Conservation (phyloP, 2,888 invertebrate species). For the Alloplasta piceator region DNA sequence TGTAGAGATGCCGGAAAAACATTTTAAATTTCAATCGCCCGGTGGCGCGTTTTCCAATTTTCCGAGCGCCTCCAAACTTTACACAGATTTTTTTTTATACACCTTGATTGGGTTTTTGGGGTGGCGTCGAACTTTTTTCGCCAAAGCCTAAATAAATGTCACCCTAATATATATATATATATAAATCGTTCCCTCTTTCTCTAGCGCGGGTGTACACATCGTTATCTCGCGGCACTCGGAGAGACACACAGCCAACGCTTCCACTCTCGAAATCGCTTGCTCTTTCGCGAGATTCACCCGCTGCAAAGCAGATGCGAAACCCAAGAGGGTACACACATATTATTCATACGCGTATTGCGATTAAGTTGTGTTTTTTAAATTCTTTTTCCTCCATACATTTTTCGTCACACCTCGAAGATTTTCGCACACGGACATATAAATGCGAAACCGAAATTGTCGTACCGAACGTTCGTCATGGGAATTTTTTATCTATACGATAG, state of each 20-base stretch:
- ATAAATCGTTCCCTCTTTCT: slow-evolving; percentile 18
- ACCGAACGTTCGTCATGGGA: slow-evolving; percentile 9
- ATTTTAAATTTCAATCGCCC: too few relatives aligned
- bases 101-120: too few relatives aligned
- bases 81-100: too few relatives aligned
- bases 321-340: slow-evolving; percentile 19
- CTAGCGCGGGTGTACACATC: slow-evolving; percentile 70
- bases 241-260: slow-evolving; percentile 67
- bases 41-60: too few relatives aligned
- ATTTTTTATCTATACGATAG: slow-evolving; percentile 1
- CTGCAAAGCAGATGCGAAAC: slow-evolving; percentile 24
- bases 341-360: slow-evolving; percentile 17
- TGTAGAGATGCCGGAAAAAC: too few relatives aligned
- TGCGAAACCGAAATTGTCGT: slow-evolving; percentile 26
- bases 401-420: slow-evolving; percentile 28
- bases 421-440: slow-evolving; percentile 9
- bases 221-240: slow-evolving; percentile 68
- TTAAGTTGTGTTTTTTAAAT: slow-evolving; percentile 12
- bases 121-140: too few relatives aligned
- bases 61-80: too few relatives aligned
- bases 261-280: slow-evolving; percentile 50
- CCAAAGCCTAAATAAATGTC: too few relatives aligned
- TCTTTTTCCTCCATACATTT: slow-evolving; percentile 3
- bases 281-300: slow-evolving; percentile 20
- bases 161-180: too few relatives aligned